Percentiles rank a stretch among this genome's conserved stretches.
Conservation (phyloP, 2,797 vertebrate species). For the Brachyrhaphis roseni region DNA sequence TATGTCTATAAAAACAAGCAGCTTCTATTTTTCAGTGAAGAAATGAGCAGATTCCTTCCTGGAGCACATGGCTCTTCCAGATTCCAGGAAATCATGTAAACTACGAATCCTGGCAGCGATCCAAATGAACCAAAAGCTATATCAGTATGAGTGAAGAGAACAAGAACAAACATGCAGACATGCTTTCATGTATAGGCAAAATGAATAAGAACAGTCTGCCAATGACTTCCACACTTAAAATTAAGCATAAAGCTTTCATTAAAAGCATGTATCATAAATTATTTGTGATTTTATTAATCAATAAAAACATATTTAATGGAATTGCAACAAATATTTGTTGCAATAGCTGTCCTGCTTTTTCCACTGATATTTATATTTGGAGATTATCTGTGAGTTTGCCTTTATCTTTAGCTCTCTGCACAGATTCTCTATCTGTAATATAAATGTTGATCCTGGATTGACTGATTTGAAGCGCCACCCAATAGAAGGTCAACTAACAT, state of each 20-base stretch:
- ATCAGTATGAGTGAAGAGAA: no score
- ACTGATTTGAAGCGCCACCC: no score
- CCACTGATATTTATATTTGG: not conserved
- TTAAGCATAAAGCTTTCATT: not conserved
- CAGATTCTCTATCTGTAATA: no score
- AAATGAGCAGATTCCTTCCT: not conserved
- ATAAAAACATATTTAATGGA: not conserved
- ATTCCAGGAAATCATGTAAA: slow-evolving; percentile 1
- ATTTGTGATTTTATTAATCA: not conserved
- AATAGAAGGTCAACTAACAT: no score
- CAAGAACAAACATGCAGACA: slow-evolving; percentile 5
- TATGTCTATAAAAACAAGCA: not conserved
- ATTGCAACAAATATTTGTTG: not conserved
- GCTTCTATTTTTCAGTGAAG: not conserved
- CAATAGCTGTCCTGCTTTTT: not conserved
- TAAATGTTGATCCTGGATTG: no score
- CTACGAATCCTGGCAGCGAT: no score
- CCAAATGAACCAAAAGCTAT: not conserved
- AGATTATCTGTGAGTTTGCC: not conserved
- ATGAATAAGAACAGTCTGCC: not conserved
- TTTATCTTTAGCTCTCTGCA: not conserved
- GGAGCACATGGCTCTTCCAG: not conserved
- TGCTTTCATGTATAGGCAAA: not conserved
- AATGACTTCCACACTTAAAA: not conserved
- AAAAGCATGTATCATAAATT: not conserved